These are phyloP conservation scores for Clivina fossor DNA, from an alignment of 2,888 invertebrate species.

Conservation along the genomic window DNA sequence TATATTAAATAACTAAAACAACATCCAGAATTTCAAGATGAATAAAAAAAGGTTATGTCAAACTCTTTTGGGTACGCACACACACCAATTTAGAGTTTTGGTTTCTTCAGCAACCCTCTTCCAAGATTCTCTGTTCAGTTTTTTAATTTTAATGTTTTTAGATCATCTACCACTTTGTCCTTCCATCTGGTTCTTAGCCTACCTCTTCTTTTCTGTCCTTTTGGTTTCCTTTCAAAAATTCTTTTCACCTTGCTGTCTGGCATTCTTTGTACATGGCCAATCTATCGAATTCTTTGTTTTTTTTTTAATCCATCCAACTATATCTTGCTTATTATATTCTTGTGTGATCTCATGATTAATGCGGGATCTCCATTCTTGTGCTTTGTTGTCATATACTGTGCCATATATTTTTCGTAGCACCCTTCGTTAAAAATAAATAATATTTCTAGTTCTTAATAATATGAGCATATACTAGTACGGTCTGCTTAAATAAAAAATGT, in stretches of 20 bases:
- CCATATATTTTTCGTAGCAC: slow-evolving; percentile 10
- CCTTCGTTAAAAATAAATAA: neutral
- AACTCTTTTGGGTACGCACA: no score
- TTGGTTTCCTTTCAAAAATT: neutral
- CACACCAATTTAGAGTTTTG: neutral
- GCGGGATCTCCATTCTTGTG: neutral
- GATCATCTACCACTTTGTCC: slow-evolving; percentile 3
- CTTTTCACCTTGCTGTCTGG: slow-evolving; percentile 1
- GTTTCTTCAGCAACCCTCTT: slow-evolving; percentile 5
- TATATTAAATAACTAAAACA: no score
- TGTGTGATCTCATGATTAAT: neutral
- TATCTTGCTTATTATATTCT: slow-evolving; percentile 1
- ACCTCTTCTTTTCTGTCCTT: neutral
- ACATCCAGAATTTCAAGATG: no score
- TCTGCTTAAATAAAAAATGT: no score
- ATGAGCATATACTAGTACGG: no score
- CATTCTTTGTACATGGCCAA: slow-evolving; percentile 3
- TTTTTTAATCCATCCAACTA: slow-evolving; percentile 6
- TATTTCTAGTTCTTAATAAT: no score
- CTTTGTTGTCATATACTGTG: slow-evolving; percentile 5
- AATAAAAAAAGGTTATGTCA: no score
- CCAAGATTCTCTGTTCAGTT: slow-evolving; percentile 6
- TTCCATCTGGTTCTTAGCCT: slow-evolving; percentile 1
- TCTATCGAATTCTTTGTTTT: slow-evolving; percentile 4
- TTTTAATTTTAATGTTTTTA: neutral